Conservation (phyloP, 1,140 invertebrate genomes). For the Caenorhabditis latens region DNA sequence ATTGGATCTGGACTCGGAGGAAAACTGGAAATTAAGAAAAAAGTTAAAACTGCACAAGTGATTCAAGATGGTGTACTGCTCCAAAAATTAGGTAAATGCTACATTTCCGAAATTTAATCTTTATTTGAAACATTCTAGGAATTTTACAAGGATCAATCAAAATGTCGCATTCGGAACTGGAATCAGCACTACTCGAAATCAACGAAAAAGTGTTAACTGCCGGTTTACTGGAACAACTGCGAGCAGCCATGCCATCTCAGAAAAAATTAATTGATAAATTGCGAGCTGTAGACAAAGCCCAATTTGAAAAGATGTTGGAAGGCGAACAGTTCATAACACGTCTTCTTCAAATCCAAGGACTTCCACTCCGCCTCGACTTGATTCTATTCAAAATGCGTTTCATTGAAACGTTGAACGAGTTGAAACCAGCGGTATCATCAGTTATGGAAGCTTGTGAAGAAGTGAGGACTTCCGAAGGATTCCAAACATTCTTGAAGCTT, state of each 20-base stretch:
- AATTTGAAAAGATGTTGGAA: conserved; percentile 65
- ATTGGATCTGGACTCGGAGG: neutral
- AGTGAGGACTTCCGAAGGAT: conserved; percentile 89
- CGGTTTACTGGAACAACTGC: conserved; percentile 59
- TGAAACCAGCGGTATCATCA: conserved; percentile 92
- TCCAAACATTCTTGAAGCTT: conserved; percentile 89
- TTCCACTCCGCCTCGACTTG: conserved; percentile 88
- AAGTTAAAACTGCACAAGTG: conserved; percentile 62
- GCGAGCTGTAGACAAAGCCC: conserved; percentile 47
- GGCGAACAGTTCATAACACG: conserved; percentile 63
- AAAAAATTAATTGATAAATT: conserved; percentile 64
- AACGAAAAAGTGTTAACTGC: conserved; percentile 62
- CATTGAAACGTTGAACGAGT: conserved; percentile 87
- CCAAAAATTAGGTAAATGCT: neutral
- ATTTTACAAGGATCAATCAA: conserved; percentile 68
- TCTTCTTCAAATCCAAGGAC: conserved; percentile 84
- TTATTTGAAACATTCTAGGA: neutral
- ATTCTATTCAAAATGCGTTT: conserved; percentile 91
- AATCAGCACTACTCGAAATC: conserved; percentile 59
- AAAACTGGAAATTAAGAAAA: conserved; percentile 45
- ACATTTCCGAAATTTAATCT: too few species aligned
- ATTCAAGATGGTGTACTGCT: conserved; percentile 66
- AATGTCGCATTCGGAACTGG: conserved; percentile 57
- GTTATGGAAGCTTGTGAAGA: conserved; percentile 95
- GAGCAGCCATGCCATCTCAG: conserved; percentile 60